Percentiles rank a stretch among this genome's conserved stretches.
phyloP scores from a whole-genome alignment of 2,113 vertebrate species.

The Corythaixoides concolor region DNA sequence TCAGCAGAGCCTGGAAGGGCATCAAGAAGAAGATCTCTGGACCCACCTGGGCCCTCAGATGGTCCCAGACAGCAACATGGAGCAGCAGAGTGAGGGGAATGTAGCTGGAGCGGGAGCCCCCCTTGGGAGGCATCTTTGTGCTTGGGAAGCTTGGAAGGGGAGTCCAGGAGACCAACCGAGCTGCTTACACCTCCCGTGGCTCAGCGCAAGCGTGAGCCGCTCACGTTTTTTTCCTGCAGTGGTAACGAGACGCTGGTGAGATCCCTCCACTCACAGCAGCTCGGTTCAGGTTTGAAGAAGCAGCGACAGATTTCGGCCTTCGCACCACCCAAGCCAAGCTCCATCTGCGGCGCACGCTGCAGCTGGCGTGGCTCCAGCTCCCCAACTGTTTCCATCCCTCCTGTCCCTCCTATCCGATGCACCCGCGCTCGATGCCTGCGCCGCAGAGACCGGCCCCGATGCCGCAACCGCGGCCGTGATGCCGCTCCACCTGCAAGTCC shows the following conservation, averaged over 20 bases:
- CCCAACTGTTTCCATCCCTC: not conserved
- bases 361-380: not conserved
- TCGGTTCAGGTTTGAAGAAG: not conserved
- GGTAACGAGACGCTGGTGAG: rapidly evolving
- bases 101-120: not conserved
- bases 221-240: not conserved
- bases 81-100: not conserved
- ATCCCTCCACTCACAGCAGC: not conserved
- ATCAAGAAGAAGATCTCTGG: not conserved
- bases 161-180: not conserved
- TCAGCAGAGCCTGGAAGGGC: not conserved
- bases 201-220: not conserved
- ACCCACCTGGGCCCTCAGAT: not conserved
- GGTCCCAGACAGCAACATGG: not conserved
- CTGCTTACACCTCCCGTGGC: not conserved
- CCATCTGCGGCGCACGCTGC: not conserved
- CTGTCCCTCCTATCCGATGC: rapidly evolving
- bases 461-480: rapidly evolving
- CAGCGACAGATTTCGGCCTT: not conserved
- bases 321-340: not conserved
- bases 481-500: rapidly evolving
- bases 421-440: not conserved
- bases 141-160: not conserved
- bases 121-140: not conserved
- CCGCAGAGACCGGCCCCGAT: rapidly evolving